Evolutionary conservation across 92 coral and sea anemone genomes (phyloP).

Genomic region (Porites divaricata): DNA sequence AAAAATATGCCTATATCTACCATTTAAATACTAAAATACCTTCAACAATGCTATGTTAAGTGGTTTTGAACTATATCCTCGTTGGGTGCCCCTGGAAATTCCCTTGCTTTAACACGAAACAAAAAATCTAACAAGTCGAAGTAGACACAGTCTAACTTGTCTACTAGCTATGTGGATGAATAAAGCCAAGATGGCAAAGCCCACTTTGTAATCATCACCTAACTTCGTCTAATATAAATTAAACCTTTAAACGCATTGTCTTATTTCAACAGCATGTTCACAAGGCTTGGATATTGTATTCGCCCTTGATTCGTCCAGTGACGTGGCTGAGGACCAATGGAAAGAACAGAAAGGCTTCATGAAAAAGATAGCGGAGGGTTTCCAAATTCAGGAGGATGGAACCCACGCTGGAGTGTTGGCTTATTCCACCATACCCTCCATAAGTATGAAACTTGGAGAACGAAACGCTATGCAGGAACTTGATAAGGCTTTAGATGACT

Average conservation of each 20-base stretch:
- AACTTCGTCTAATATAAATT: neutral
- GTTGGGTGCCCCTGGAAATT: too few relatives aligned
- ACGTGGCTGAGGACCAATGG: conserved; percentile 86
- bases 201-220: too few relatives aligned
- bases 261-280: conserved; percentile 72
- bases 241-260: too few relatives aligned
- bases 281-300: conserved; percentile 91
- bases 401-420: conserved; percentile 93
- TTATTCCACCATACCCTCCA: conserved; percentile 93
- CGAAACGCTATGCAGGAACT: conserved; percentile 74
- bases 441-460: conserved; percentile 89
- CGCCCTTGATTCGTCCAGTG: conserved; percentile 95
- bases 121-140: too few relatives aligned
- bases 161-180: too few relatives aligned
- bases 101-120: too few relatives aligned
- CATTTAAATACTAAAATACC: too few relatives aligned
- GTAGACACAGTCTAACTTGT: too few relatives aligned
- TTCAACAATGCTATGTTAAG: too few relatives aligned
- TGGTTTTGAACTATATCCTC: too few relatives aligned
- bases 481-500: conserved; percentile 63
- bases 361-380: conserved; percentile 68
- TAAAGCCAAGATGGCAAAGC: too few relatives aligned
- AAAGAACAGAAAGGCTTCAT: conserved; percentile 89
- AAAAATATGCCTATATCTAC: too few relatives aligned
- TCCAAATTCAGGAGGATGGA: conserved; percentile 70